phyloP scores from a whole-genome alignment of 2,113 vertebrate species.

The Solea senegalensis region DNA sequence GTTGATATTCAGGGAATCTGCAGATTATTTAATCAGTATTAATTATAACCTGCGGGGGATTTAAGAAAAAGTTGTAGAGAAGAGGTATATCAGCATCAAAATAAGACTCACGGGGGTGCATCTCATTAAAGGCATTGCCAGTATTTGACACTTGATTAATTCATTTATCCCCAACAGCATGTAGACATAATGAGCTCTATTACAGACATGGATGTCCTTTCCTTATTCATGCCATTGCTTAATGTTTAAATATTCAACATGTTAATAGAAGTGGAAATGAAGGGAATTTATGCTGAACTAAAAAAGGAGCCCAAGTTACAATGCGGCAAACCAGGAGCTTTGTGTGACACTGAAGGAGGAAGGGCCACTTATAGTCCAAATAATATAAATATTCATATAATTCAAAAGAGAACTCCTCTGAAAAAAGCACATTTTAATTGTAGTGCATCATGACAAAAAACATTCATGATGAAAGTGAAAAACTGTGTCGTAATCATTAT shows the following conservation, averaged over 20 bases:
- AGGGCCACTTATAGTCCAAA: background rate
- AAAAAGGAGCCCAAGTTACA: slow-evolving; percentile 26
- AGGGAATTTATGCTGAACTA: slow-evolving; percentile 16
- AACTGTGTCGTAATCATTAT: too few species aligned
- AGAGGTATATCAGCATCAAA: slow-evolving; percentile 42
- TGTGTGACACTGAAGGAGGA: slow-evolving; percentile 9
- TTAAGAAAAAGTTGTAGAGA: slow-evolving; percentile 21
- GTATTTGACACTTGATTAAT: slow-evolving; percentile 75
- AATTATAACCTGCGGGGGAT: slow-evolving; percentile 68
- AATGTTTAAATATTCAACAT: slow-evolving; percentile 62
- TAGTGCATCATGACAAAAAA: too few species aligned
- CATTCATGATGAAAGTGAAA: too few species aligned
- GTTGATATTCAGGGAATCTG: slow-evolving; percentile 52
- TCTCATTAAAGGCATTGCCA: slow-evolving; percentile 74
- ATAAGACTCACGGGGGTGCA: slow-evolving; percentile 60
- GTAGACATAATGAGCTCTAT: slow-evolving; percentile 68
- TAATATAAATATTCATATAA: slow-evolving; percentile 7
- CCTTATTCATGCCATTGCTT: slow-evolving; percentile 54
- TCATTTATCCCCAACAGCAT: slow-evolving; percentile 76
- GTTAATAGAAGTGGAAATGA: slow-evolving; percentile 40
- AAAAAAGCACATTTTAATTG: too few species aligned
- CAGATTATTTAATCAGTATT: slow-evolving; percentile 69
- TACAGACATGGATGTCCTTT: slow-evolving; percentile 61
- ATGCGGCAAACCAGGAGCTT: slow-evolving; percentile 13
- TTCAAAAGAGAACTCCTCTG: too few species aligned